These are phyloP conservation scores for Teinopalpus imperialis DNA, from an alignment of 2,888 invertebrate genomes.

Conservation along the genomic window DNA sequence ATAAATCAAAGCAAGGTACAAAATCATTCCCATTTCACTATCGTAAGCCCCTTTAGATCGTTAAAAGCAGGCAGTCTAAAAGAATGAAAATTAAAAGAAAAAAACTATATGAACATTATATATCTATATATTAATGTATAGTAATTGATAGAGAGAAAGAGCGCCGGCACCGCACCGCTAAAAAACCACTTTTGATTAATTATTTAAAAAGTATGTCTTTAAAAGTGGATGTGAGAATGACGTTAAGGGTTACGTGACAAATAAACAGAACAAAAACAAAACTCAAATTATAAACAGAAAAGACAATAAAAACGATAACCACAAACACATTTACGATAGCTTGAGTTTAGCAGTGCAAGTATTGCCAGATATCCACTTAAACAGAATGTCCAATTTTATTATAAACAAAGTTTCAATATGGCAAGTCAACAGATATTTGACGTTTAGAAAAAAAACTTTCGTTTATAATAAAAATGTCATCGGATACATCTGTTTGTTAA, in stretches of 20 bases:
- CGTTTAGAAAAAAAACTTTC: conserved; percentile 44
- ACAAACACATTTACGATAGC: conserved; percentile 66
- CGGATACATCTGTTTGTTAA: conserved; percentile 37
- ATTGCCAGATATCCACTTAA: conserved; percentile 58
- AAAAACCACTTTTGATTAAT: conserved; percentile 29
- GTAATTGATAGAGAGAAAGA: conserved; percentile 20
- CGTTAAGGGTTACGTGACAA: conserved; percentile 34
- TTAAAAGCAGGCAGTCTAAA: conserved; percentile 60
- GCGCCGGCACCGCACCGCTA: conserved; percentile 55
- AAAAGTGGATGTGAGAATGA: conserved; percentile 33
- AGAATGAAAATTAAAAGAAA: conserved; percentile 37
- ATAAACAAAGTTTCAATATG: conserved; percentile 55
- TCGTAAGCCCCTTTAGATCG: conserved; percentile 40
- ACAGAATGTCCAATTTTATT: conserved; percentile 57
- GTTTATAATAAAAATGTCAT: conserved; percentile 65
- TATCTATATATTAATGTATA: not conserved
- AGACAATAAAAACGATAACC: conserved; percentile 15
- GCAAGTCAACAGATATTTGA: conserved; percentile 20
- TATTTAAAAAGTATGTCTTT: conserved; percentile 27
- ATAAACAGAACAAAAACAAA: conserved; percentile 41
- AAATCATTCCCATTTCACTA: conserved; percentile 17
- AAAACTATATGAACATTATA: not conserved
- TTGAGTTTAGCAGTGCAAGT: conserved; percentile 70
- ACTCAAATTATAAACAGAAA: conserved; percentile 34
- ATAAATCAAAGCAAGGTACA: conserved; percentile 16